phyloP scores from a whole-genome alignment of 1,140 invertebrate genomes.

The Drosophila ohnishii region DNA sequence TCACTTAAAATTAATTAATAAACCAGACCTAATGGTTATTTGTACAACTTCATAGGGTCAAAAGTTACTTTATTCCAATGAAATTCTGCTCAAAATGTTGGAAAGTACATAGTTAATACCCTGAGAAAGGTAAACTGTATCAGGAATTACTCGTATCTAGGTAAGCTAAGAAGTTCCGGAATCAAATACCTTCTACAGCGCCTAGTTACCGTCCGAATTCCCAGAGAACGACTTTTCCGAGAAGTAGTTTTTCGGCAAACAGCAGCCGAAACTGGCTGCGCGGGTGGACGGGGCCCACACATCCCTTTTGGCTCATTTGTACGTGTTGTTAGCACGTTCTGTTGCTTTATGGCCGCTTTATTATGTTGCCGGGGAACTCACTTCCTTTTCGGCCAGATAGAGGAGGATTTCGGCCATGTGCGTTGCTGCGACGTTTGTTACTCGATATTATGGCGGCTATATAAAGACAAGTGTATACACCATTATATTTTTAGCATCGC shows the following conservation, averaged over 20 bases:
- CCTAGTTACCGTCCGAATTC: constrained; percentile 5
- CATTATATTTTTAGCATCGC: constrained; percentile 76
- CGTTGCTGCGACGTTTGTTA: constrained; percentile 56
- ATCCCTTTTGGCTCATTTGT: constrained; percentile 76
- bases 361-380: constrained; percentile 58
- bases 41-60: accelerated
- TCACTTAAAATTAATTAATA: too few species aligned
- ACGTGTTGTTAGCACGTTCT: constrained; percentile 77
- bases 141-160: neutral
- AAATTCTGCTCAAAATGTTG: neutral
- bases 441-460: constrained; percentile 78
- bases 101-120: too few species aligned
- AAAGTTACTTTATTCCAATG: neutral
- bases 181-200: neutral
- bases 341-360: constrained; percentile 76
- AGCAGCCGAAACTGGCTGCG: constrained; percentile 9
- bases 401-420: constrained; percentile 20
- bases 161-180: neutral
- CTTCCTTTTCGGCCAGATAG: constrained; percentile 34
- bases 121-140: neutral
- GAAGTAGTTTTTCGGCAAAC: constrained; percentile 49
- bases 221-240: constrained; percentile 1
- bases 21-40: neutral
- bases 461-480: constrained; percentile 69
- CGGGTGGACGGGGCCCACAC: constrained; percentile 1